Conservation (phyloP, 2,888 invertebrate species). For the Lasioglossum morio region DNA sequence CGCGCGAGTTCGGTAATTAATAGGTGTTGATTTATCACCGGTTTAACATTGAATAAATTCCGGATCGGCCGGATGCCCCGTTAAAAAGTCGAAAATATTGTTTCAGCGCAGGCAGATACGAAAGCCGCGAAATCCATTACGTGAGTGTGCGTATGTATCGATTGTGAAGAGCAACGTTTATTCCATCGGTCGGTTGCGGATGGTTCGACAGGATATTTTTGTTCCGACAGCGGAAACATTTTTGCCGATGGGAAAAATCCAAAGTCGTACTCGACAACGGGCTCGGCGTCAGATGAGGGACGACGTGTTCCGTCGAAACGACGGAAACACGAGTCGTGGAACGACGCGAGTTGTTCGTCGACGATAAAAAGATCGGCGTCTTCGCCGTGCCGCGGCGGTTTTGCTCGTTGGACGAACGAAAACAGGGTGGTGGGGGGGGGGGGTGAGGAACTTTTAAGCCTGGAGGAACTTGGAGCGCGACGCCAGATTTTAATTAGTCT, state of each 20-base stretch:
- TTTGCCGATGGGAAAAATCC: not conserved
- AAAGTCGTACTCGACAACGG: not conserved
- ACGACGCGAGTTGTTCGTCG: not conserved
- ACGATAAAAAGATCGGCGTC: not conserved
- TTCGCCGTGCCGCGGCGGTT: not conserved
- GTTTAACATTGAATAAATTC: conserved; percentile 43
- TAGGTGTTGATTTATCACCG: conserved; percentile 1
- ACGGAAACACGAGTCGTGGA: not conserved
- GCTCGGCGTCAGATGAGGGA: not conserved
- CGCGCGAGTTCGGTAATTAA: not conserved
- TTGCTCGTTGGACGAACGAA: not conserved
- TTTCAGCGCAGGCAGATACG: conserved; percentile 20
- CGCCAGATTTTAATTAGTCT: conserved; percentile 68
- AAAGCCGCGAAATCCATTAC: conserved; percentile 35
- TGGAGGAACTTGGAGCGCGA: conserved; percentile 41
- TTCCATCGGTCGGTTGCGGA: not conserved
- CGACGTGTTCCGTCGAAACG: not conserved
- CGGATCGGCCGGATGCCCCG: not conserved
- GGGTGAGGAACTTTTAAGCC: conserved; percentile 39
- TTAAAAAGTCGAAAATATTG: conserved; percentile 28
- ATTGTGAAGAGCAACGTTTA: not conserved
- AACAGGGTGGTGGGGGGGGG: not conserved
- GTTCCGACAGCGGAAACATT: not conserved
- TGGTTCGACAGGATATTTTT: conserved; percentile 25
- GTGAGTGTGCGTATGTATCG: not conserved